Evolutionary conservation across 92 coral and sea anemone species (phyloP).

Genomic region (Actinernus sp.): DNA sequence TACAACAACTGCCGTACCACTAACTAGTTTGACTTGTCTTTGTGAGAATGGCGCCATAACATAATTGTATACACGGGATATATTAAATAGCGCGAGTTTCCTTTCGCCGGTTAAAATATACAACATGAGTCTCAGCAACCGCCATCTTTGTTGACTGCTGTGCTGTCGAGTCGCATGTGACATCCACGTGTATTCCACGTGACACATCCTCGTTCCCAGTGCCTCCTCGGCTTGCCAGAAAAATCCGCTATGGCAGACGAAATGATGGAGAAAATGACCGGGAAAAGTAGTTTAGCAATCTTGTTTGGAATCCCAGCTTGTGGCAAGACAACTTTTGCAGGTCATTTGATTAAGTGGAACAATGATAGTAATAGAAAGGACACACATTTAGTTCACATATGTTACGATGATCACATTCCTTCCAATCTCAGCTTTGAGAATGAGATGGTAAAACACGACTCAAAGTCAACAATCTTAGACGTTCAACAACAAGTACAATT

Average conservation of each 20-base stretch:
- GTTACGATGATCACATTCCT: constrained; percentile 92
- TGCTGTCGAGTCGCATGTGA: no score
- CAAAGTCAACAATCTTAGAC: no score
- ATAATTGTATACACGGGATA: no score
- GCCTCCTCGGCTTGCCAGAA: constrained; percentile 2
- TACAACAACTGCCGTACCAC: constrained; percentile 60
- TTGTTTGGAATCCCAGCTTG: constrained; percentile 91
- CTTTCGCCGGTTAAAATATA: no score
- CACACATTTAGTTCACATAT: constrained; percentile 69
- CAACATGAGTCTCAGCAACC: no score
- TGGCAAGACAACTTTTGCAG: constrained; percentile 84
- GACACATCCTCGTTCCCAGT: no score
- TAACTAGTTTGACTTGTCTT: constrained; percentile 61
- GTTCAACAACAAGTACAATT: background rate
- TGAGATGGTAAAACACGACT: background rate
- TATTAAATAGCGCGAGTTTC: no score
- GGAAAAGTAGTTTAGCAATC: constrained; percentile 32
- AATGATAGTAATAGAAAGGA: constrained; percentile 11
- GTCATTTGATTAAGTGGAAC: constrained; percentile 41
- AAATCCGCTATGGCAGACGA: constrained; percentile 74
- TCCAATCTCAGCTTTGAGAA: constrained; percentile 49
- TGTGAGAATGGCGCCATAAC: constrained; percentile 76
- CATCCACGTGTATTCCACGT: no score
- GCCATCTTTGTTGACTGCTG: no score
- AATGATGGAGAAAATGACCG: constrained; percentile 21